Percentiles rank a stretch among this genome's conserved stretches.
Conservation (phyloP, 1,140 invertebrate species). For the Dryas iulia region DNA sequence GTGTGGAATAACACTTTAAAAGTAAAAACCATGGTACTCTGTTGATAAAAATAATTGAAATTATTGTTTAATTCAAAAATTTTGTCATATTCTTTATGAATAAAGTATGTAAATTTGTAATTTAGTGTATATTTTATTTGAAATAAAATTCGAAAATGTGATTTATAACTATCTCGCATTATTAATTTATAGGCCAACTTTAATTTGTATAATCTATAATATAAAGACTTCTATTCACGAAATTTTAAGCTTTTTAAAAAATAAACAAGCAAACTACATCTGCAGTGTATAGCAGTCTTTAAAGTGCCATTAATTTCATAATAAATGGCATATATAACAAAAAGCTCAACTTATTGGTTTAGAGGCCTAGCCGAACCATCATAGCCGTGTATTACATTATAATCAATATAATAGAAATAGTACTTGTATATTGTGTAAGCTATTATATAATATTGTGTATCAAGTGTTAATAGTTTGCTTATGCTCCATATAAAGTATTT, state of each 20-base stretch:
- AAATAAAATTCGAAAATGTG: not conserved
- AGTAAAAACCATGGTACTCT: too few species aligned
- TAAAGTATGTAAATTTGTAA: too few species aligned
- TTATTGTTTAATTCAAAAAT: too few species aligned
- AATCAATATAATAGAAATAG: constrained; percentile 35
- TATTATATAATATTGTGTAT: not conserved
- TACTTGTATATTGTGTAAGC: constrained; percentile 27
- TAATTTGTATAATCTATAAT: not conserved
- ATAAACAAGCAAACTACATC: not conserved
- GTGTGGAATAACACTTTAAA: too few species aligned
- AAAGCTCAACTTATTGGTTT: constrained; percentile 34
- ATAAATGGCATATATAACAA: constrained; percentile 5
- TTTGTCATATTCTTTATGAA: too few species aligned
- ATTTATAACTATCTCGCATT: not conserved
- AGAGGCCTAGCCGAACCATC: constrained; percentile 35
- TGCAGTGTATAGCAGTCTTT: not conserved
- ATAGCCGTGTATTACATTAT: constrained; percentile 23
- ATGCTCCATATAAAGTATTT: not conserved
- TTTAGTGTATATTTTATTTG: too few species aligned
- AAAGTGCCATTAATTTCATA: not conserved
- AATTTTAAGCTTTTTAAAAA: not conserved
- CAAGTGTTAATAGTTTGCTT: not conserved
- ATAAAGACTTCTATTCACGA: not conserved
- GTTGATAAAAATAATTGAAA: too few species aligned
- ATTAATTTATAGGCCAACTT: not conserved